Evolutionary conservation across 2,113 vertebrate species (phyloP).

Genomic region (Pristiophorus japonicus): DNA sequence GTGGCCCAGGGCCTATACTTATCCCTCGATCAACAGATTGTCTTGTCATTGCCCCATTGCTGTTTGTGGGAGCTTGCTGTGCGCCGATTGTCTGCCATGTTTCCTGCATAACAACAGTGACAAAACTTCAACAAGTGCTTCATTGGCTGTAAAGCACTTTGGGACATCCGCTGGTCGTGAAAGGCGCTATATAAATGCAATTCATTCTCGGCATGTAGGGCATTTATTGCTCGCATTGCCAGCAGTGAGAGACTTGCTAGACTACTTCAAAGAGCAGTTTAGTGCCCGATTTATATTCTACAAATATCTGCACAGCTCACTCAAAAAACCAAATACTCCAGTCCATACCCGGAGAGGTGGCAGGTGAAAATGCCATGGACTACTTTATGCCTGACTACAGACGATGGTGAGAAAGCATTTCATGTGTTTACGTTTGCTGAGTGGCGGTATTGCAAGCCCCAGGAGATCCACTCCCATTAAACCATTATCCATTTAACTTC

Average conservation of each 20-base stretch:
- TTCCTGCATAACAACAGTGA: too few species aligned
- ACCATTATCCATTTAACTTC: neutral
- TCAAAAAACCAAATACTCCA: neutral
- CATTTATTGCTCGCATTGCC: neutral
- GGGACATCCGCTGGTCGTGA: too few species aligned
- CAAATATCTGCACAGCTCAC: neutral
- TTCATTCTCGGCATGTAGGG: neutral
- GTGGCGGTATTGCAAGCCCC: neutral
- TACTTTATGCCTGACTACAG: neutral
- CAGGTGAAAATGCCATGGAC: neutral
- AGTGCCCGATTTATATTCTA: neutral
- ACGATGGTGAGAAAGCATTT: neutral
- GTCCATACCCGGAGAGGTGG: neutral
- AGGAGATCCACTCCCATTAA: slow-evolving; percentile 25
- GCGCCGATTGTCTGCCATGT: too few species aligned
- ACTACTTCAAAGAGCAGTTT: neutral
- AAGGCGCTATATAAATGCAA: too few species aligned
- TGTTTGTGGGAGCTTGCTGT: too few species aligned
- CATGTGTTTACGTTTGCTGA: neutral
- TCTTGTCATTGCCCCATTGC: too few species aligned
- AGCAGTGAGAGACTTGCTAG: neutral
- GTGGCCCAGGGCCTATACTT: too few species aligned
- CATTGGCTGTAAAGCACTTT: too few species aligned
- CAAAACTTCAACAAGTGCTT: too few species aligned
- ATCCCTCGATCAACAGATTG: too few species aligned